Conservation (phyloP, 2,113 vertebrate species). For the Neodontobutis hainanensis region DNA sequence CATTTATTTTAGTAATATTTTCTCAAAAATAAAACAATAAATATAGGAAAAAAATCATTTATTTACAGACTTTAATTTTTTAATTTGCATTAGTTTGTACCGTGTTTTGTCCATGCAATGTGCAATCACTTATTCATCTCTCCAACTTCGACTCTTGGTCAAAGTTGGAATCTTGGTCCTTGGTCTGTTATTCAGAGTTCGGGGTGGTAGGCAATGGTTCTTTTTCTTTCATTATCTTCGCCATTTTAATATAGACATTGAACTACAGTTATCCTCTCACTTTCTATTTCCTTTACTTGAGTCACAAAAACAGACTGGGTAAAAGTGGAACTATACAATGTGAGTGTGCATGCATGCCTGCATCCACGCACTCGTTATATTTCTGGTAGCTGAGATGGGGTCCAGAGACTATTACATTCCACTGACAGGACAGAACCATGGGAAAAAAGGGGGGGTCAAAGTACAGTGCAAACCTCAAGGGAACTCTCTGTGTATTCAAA, state of each 20-base stretch:
- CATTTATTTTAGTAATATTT: no score
- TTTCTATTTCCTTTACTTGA: constrained; percentile 12
- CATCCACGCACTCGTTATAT: constrained; percentile 45
- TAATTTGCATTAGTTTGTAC: constrained; percentile 50
- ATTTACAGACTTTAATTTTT: background rate
- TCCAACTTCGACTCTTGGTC: no score
- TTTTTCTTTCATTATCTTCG: background rate
- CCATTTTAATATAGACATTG: no score
- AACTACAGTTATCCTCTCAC: constrained; percentile 17
- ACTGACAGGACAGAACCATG: constrained; percentile 42
- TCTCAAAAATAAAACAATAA: constrained; percentile 28
- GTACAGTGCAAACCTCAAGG: constrained; percentile 55
- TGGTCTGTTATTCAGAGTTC: constrained; percentile 16
- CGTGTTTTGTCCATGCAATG: constrained; percentile 30
- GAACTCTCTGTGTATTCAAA: constrained; percentile 6
- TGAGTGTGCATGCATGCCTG: constrained; percentile 53
- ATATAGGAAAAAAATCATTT: constrained; percentile 35
- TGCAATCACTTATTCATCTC: constrained; percentile 1
- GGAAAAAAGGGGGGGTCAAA: constrained; percentile 31
- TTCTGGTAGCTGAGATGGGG: constrained; percentile 43
- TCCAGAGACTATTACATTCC: constrained; percentile 61
- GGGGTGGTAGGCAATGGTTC: background rate
- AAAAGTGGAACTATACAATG: constrained; percentile 42
- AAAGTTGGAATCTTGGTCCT: constrained; percentile 4
- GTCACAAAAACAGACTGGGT: constrained; percentile 29